These are phyloP conservation scores for Archivesica marissinica DNA, from an alignment of 1,140 invertebrate species.

Conservation along the genomic window DNA sequence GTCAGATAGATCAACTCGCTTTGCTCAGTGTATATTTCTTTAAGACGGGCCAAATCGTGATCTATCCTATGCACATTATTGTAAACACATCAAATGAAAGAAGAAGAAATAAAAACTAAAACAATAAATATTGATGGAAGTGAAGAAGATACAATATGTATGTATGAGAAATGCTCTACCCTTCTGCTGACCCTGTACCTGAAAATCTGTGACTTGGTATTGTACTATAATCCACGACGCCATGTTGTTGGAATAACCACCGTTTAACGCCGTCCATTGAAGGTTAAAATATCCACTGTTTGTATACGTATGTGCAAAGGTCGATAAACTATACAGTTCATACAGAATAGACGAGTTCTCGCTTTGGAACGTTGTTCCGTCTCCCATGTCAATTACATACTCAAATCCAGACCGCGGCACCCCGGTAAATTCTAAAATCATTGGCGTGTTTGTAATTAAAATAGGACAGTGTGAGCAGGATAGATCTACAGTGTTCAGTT, in stretches of 20 bases:
- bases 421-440: not conserved
- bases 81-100: too few relatives aligned
- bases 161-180: not conserved
- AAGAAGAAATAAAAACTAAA: too few relatives aligned
- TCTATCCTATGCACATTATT: too few relatives aligned
- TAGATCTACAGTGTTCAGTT: not conserved
- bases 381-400: conserved; percentile 7
- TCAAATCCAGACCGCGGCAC: conserved; percentile 22
- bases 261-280: conserved; percentile 5
- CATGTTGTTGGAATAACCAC: not conserved
- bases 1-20: too few relatives aligned
- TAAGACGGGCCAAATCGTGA: too few relatives aligned
- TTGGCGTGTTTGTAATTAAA: not conserved
- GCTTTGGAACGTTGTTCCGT: not conserved
- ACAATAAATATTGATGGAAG: too few relatives aligned
- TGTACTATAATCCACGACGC: not conserved
- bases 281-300: conserved; percentile 5
- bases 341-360: not conserved
- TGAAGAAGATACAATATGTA: too few relatives aligned
- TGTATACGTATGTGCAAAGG: not conserved
- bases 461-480: not conserved
- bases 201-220: conserved; percentile 8
- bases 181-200: not conserved
- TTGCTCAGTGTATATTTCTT: too few relatives aligned
- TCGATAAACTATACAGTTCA: not conserved